These are phyloP conservation scores for Murina feae DNA, from an alignment of 2,113 vertebrate species.

Conservation along the genomic window DNA sequence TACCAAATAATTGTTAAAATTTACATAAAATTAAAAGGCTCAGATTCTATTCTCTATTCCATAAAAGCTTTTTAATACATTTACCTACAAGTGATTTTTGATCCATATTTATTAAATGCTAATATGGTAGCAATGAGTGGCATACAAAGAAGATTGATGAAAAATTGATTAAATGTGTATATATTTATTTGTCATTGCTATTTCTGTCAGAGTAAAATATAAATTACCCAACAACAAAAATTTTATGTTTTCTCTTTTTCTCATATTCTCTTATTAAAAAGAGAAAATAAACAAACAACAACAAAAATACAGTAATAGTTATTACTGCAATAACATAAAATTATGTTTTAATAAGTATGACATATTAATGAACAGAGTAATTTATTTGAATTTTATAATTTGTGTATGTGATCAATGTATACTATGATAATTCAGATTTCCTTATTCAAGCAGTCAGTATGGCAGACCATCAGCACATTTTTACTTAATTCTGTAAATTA, in stretches of 20 bases:
- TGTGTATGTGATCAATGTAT: neutral
- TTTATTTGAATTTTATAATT: neutral
- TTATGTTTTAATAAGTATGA: neutral
- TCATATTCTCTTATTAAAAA: neutral
- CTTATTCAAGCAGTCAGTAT: neutral
- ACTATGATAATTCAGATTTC: neutral
- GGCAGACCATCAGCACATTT: neutral
- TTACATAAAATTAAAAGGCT: neutral
- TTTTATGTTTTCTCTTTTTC: neutral
- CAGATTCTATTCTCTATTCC: neutral
- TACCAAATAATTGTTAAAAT: neutral
- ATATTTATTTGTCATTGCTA: neutral
- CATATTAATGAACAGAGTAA: neutral
- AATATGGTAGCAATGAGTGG: neutral
- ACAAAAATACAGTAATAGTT: neutral
- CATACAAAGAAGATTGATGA: neutral
- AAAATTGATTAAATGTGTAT: neutral
- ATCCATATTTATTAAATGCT: neutral
- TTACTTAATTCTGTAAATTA: neutral
- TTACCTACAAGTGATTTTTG: neutral
- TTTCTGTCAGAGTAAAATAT: neutral
- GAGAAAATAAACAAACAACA: neutral
- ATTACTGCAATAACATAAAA: neutral
- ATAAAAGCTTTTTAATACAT: neutral
- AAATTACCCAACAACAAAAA: neutral